These are phyloP conservation scores for Drosophila siamana DNA, from an alignment of 2,888 invertebrate genomes.

Conservation along the genomic window DNA sequence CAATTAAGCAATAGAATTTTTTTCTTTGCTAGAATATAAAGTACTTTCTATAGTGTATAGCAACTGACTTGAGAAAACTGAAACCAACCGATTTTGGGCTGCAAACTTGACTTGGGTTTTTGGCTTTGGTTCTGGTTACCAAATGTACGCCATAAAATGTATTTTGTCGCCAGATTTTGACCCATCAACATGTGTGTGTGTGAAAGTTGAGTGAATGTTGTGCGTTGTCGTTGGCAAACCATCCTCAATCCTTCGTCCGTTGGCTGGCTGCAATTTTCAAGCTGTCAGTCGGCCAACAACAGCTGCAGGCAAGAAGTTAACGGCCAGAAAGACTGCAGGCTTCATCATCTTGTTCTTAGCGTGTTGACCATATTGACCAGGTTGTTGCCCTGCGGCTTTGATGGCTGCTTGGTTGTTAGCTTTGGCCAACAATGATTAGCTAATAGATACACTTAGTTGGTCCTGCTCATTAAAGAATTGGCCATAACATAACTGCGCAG, in stretches of 20 bases:
- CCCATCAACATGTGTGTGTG: slow-evolving; percentile 10
- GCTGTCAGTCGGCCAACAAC: slow-evolving; percentile 14
- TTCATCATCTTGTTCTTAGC: slow-evolving; percentile 13
- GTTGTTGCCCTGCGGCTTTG: slow-evolving; percentile 3
- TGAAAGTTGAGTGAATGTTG: slow-evolving; percentile 37
- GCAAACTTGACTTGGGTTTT: slow-evolving; percentile 32
- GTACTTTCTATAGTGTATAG: too few species aligned
- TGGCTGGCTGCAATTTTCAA: slow-evolving; percentile 17
- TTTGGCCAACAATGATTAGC: not conserved
- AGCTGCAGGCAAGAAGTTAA: slow-evolving; percentile 22
- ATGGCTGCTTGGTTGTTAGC: not conserved
- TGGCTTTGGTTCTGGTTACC: slow-evolving; percentile 44
- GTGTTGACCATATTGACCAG: slow-evolving; percentile 40
- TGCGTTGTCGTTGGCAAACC: slow-evolving; percentile 26
- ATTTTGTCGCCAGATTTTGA: slow-evolving; percentile 44
- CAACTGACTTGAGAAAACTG: not conserved
- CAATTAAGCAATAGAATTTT: too few species aligned
- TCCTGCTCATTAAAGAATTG: not conserved
- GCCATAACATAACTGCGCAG: not conserved
- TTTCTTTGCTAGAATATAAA: too few species aligned
- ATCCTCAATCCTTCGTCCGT: slow-evolving; percentile 20
- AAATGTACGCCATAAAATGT: slow-evolving; percentile 49
- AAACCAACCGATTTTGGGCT: not conserved
- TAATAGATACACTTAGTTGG: not conserved
- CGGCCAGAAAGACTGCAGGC: too few species aligned